Evolutionary conservation across 1,140 invertebrate genomes (phyloP), one percentile per base, ranked within the genome.

Genomic region (Archivesica marissinica): DNA sequence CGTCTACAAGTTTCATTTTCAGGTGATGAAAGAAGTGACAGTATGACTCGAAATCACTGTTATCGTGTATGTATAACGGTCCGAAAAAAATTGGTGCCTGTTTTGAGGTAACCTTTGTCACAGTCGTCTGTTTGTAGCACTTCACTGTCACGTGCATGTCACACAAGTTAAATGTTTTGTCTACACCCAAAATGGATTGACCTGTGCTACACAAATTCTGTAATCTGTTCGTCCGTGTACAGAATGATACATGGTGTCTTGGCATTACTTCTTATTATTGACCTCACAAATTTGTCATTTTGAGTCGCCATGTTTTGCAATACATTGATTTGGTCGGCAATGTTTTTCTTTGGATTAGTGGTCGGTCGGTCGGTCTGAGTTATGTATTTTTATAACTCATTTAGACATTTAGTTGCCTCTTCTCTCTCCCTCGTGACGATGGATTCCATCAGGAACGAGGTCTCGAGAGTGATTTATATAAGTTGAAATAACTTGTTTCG

Each of bases 21-120:
- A 75, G 39, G 35, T 86, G 68, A 44, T 72, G 83, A 56, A 82
- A 87, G 38, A 41, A 20, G n/a, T 20, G 20, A n/a, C 79, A 56
- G 44, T 68, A 87, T 39, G 50, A 66, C 2, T 80, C 72, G 59
- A 59, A 77, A n/a, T 87, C 79, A 25, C 76, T 76, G 33, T 78
- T 87, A 56, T 87, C 79, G 64, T 87, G 86, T 1, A 87, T 76
- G 44, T 54, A 86, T 13, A 86, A 20, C n/a, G 85, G 85, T 23
- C 85, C 77, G n/a, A 81, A 20, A 61, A 83, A 87, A 20, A 87
- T 72, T 0, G 61, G 86, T 7, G 50, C 7, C 13, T 54, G 56
- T 15, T 61, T 41, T 11, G 61, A 50, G 23, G 39, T n/a, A 30
- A 33, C 38, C 33, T 47, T 56, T 17, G 25, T 54, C 6, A 79